Evolutionary conservation across 1,140 invertebrate genomes (phyloP), one percentile per base, ranked within the genome.

Genomic region (Eupeodes corollae): DNA sequence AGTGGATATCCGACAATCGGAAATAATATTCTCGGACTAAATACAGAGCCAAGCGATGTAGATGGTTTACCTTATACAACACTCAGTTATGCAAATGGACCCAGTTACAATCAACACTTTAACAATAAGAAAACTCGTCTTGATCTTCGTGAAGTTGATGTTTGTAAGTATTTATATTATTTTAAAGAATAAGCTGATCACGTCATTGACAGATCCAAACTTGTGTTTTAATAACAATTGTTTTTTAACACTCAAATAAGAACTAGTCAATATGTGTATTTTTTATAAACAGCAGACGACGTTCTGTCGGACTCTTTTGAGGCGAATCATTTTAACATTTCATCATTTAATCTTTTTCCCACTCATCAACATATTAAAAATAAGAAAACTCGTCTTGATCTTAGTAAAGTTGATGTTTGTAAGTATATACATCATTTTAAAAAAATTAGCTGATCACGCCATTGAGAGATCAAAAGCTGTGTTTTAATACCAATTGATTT

Each of bases 71-170:
- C 82, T 0, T 88, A 85, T 57, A 78, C 82, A 0, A 83, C 83
- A 0, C 74, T 91, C 12, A 76, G 78, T 10, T 88, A 88, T 57
- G 82, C 81, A 5, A 87, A 86, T 58, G 85, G 85, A 3, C 78
- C 79, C 5, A 74, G 78, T 2, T 77, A 72, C 52, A 59, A 68
- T 15, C 52, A 56, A 9, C 56, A 63, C 3, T 30, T 44, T 2
- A 44, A 54, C 15, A 51, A 51, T 26, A 26, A 26, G 21, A 26
- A 26, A 15, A 51, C 58, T 18, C 56, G 73, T 26, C 53, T 69
- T 12, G 67, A 74, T 46, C 55, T 72, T 30, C 65, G 67, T 6
- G 50, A 52, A 5, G 68, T 71, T 13, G 51, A 69, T 42, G 73
- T 70, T 52, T 63, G 73, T 71, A 62, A 70, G 52, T 50, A 52